These are phyloP conservation scores for Gyps fulvus DNA, from an alignment of 2,113 vertebrate species.

Conservation along the genomic window DNA sequence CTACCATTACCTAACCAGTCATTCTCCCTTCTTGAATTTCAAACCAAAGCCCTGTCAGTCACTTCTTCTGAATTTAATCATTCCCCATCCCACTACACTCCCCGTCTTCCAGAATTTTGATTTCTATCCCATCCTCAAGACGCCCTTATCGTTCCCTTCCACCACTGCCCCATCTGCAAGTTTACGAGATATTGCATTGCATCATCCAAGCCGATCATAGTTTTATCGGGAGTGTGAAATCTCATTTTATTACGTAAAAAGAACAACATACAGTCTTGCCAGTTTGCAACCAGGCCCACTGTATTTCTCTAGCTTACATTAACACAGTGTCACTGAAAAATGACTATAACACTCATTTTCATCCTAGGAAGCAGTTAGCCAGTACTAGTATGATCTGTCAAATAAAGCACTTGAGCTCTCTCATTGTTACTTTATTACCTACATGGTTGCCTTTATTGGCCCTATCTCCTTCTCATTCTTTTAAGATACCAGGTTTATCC, in stretches of 20 bases:
- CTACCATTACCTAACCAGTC: background rate
- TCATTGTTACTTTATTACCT: background rate
- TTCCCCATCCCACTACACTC: background rate
- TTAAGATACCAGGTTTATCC: background rate
- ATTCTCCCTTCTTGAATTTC: background rate
- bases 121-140: background rate
- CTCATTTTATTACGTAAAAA: background rate
- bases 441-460: background rate
- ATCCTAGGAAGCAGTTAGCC: background rate
- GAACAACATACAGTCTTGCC: background rate
- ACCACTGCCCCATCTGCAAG: background rate
- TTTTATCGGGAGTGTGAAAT: background rate
- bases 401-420: background rate
- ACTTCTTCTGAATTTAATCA: background rate
- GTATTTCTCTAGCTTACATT: background rate
- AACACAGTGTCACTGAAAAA: background rate
- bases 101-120: background rate
- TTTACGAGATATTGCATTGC: background rate
- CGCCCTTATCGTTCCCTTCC: background rate
- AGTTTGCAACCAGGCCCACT: background rate
- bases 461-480: background rate
- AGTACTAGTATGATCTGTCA: background rate
- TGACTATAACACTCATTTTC: background rate
- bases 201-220: background rate
- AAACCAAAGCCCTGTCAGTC: background rate